Evolutionary conservation across 2,888 invertebrate genomes (phyloP).

Genomic region (Chloromyia formosa): DNA sequence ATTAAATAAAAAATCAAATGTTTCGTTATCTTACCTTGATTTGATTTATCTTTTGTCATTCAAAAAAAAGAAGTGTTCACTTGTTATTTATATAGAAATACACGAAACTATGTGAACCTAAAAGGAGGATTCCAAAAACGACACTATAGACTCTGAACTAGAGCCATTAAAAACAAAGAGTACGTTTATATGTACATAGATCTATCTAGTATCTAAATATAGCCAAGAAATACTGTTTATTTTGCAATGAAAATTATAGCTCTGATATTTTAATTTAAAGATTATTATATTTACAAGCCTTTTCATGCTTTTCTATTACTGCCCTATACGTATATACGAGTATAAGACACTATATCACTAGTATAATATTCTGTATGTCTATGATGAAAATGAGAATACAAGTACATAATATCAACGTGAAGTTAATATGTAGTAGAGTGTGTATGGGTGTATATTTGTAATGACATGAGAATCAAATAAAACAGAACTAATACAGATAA

Average conservation of each 20-base stretch:
- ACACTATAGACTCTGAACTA: too few relatives aligned
- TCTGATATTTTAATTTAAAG: not conserved
- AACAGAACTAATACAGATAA: too few relatives aligned
- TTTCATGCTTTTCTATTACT: conserved; percentile 17
- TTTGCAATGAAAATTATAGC: not conserved
- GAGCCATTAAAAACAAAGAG: conserved; percentile 1
- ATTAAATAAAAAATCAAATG: not conserved
- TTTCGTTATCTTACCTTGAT: conserved; percentile 15
- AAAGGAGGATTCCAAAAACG: not conserved
- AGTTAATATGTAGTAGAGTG: conserved; percentile 9
- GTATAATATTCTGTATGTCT: not conserved
- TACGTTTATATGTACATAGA: conserved; percentile 33
- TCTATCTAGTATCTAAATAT: not conserved
- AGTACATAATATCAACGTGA: not conserved
- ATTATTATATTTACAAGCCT: conserved; percentile 42
- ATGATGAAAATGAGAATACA: conserved; percentile 9
- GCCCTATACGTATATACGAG: conserved; percentile 13
- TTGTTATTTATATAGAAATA: too few relatives aligned
- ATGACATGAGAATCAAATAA: not conserved
- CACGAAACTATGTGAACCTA: not conserved
- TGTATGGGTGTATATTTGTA: not conserved
- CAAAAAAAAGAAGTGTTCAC: too few relatives aligned
- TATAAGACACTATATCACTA: too few relatives aligned
- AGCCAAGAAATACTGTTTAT: conserved; percentile 33
- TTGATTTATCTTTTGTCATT: not conserved